Evolutionary conservation across 2,888 invertebrate genomes (phyloP).

Genomic region (Philhelius pedissequus): DNA sequence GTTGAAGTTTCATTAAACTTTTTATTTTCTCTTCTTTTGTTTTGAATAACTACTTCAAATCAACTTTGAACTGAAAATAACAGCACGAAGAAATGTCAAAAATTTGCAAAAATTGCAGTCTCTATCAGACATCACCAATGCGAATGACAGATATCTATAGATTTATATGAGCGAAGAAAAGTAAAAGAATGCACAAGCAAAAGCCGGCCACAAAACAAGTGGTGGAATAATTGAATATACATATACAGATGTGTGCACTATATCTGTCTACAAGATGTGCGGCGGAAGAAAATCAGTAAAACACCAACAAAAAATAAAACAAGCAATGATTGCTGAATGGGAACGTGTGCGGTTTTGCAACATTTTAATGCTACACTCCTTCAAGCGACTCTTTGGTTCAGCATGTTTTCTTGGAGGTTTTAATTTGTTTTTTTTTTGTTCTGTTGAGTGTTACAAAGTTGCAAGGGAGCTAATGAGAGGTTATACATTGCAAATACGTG

Average conservation of each 20-base stretch:
- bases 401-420: neutral
- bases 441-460: neutral
- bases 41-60: slow-evolving; percentile 3
- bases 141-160: slow-evolving; percentile 42
- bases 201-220: slow-evolving; percentile 16
- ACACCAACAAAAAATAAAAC: slow-evolving; percentile 11
- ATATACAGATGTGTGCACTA: no score
- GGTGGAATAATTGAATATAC: neutral
- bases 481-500: neutral
- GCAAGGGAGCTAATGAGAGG: neutral
- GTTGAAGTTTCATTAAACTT: neutral
- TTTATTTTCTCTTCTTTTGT: neutral
- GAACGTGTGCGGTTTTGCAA: slow-evolving; percentile 56
- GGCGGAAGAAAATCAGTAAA: neutral
- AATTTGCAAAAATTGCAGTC: neutral
- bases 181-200: slow-evolving; percentile 27
- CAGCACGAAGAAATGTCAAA: neutral
- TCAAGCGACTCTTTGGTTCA: neutral
- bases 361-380: slow-evolving; percentile 17
- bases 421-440: neutral
- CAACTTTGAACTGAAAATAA: slow-evolving; percentile 48
- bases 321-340: slow-evolving; percentile 38
- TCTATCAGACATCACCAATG: slow-evolving; percentile 1
- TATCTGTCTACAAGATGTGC: no score
- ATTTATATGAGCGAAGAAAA: slow-evolving; percentile 26